phyloP scores from a whole-genome alignment of 30 jellyfish, hydroid and myxozoan genomes.

The Sanderia malayensis region DNA sequence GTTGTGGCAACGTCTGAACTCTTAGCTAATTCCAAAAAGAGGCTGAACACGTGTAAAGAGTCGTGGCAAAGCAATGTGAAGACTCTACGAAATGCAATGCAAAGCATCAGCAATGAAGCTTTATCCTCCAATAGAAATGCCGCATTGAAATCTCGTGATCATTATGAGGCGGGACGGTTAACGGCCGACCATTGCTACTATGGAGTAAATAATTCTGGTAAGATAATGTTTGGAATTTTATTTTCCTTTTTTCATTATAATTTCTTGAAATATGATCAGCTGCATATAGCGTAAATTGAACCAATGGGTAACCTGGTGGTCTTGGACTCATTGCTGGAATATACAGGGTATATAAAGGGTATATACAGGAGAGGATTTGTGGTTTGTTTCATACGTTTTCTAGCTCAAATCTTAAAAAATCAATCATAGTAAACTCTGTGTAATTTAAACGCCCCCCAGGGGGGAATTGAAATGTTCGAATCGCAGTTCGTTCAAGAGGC shows the following conservation, averaged over 20 bases:
- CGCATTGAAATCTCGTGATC: constrained; percentile 32
- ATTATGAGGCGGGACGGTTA: background rate
- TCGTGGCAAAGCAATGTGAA: constrained; percentile 63
- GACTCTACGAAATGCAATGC: constrained; percentile 57
- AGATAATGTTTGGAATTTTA: background rate
- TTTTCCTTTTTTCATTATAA: background rate
- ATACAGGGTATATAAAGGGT: too few species aligned
- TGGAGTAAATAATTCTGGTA: constrained; percentile 40
- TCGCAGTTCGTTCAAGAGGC: too few species aligned
- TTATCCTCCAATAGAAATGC: background rate
- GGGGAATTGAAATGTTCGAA: too few species aligned
- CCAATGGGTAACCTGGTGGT: too few species aligned
- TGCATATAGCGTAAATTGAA: too few species aligned
- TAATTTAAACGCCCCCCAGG: too few species aligned
- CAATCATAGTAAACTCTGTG: too few species aligned
- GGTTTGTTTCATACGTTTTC: too few species aligned
- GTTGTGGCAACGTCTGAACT: constrained; percentile 66
- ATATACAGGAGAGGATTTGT: too few species aligned
- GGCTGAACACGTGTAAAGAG: constrained; percentile 58
- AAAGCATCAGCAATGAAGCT: constrained; percentile 47
- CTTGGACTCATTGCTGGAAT: too few species aligned
- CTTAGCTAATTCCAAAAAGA: constrained; percentile 43
- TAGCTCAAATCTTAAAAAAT: too few species aligned
- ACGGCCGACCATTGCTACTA: constrained; percentile 46
- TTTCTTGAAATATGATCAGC: too few species aligned